Evolutionary conservation across 2,113 vertebrate genomes (phyloP), one percentile per base, ranked within the genome.

Genomic region (Takifugu flavidus): DNA sequence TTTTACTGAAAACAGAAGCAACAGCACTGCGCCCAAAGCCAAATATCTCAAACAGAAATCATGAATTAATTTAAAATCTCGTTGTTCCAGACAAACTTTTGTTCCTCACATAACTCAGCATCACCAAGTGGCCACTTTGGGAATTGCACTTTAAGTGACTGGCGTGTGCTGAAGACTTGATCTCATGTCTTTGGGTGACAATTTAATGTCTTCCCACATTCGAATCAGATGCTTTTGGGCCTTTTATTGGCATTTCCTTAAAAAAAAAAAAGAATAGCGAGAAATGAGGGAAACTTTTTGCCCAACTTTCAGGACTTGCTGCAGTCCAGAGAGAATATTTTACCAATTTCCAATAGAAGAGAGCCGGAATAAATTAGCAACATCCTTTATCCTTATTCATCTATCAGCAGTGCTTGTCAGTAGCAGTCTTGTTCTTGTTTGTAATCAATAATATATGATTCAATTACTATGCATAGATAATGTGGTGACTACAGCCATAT

Each of bases 361-460:
- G 15, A 73, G 72, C 49, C 60, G 53, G 59, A 77, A 73, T 79
- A 72, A 73, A 83, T 83, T 53, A 72, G 20, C 25, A 78, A 53
- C 45, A 57, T 49, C 65, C 69, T 86, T 85, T 79, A 81, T 79
- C 55, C 55, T 61, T 70, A 58, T 62, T 66, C 43, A 53, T 77
- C 67, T 26, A 63, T 53, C 67, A 52, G 59, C 75, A 71, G 69
- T 60, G 51, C 58, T 78, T 80, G 78, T 80, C 62, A 79, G 67
- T 56, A 74, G 47, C 3, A 25, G 72, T 74, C 47, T 62, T 72
- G 83, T 82, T 68, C 15, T 46, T 46, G 45, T 46, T 78, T n/a
- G 51, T 75, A 49, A 84, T 87, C 65, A 80, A 84, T 87, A 78
- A 82, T 81, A 62, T 5, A 85, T 79, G 25, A 46, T 49, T 56